phyloP scores from a whole-genome alignment of 2,888 invertebrate species.

The Phyllotreta striolata region DNA sequence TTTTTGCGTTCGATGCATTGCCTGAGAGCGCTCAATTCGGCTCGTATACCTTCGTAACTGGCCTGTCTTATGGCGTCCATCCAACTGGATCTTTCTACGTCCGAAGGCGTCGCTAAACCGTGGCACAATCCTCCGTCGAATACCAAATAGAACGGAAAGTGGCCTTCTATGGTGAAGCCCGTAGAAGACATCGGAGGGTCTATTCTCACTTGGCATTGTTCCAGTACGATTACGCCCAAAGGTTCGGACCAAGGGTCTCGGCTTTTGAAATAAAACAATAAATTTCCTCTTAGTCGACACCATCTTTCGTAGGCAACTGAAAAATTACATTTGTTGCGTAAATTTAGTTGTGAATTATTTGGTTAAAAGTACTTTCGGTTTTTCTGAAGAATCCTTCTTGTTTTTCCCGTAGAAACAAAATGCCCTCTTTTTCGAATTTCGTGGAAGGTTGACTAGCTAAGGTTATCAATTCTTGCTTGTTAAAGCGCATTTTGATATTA shows the following conservation, averaged over 20 bases:
- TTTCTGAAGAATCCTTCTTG: slow-evolving; percentile 92
- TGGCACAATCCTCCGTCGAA: slow-evolving; percentile 85
- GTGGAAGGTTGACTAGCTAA: slow-evolving; percentile 87
- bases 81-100: slow-evolving; percentile 86
- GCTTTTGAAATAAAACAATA: slow-evolving; percentile 92
- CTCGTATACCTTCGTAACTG: slow-evolving; percentile 82
- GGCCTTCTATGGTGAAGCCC: slow-evolving; percentile 72
- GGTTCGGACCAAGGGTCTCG: slow-evolving; percentile 90
- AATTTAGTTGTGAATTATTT: background rate
- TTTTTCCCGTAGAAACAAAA: slow-evolving; percentile 83
- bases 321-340: slow-evolving; percentile 46
- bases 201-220: slow-evolving; percentile 82
- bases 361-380: slow-evolving; percentile 75
- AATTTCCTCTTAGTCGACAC: slow-evolving; percentile 91
- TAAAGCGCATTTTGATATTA: slow-evolving; percentile 78
- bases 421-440: slow-evolving; percentile 92
- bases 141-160: slow-evolving; percentile 83
- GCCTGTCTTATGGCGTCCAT: slow-evolving; percentile 83
- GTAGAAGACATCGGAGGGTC: slow-evolving; percentile 68
- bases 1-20: slow-evolving; percentile 68
- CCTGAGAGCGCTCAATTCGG: slow-evolving; percentile 73
- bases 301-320: slow-evolving; percentile 82
- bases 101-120: slow-evolving; percentile 80
- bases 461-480: slow-evolving; percentile 85
- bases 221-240: slow-evolving; percentile 85